Evolutionary conservation across 2,797 vertebrate genomes (phyloP), one percentile per base, ranked within the genome.

Genomic region (Tauraco hartlaubi): DNA sequence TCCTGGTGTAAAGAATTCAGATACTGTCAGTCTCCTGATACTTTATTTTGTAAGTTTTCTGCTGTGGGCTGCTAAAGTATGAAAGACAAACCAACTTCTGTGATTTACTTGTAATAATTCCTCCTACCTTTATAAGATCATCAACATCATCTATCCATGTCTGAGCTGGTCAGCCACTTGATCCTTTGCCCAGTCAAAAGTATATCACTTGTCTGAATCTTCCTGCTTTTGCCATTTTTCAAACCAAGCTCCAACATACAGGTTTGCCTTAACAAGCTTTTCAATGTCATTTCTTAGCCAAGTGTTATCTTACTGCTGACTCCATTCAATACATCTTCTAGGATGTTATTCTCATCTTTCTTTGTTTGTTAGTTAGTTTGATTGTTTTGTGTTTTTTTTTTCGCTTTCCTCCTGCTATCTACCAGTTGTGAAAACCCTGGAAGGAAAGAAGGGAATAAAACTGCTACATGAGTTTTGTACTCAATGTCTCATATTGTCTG

Each of bases 231-330:
- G 3, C 17, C 39, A 58, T 96, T 96, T 95, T 95, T 96, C 87
- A 92, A 84, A 80, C 21, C 8, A 91, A 79, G 19, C 33, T 92
- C 58, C 91, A 79, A 73, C 20, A 52, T 14, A 61, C 7, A 80
- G n/a, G 15, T 88, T 95, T 96, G 48, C 52, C 35, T 73, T 83
- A 80, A 94, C 59, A 93, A 87, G 46, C 5, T 78, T 96, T 95
- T 88, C 68, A 64, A 92, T 86, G 63, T 87, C 9, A 78, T 94
- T 97, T 96, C 80, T 79, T 82, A 85, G 37, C 61, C 75, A 90
- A 83, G 25, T 92, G 56, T 87, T 94, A 52, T 61, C 51, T 88
- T 88, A 39, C 31, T 87, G 48, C 81, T 93, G 67, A 67, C 18
- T 90, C 43, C 23, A 72, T 91, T 93, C 72, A 91, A 74, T 68